Evolutionary conservation across 2,113 vertebrate genomes (phyloP).

Genomic region (Ameiurus melas): DNA sequence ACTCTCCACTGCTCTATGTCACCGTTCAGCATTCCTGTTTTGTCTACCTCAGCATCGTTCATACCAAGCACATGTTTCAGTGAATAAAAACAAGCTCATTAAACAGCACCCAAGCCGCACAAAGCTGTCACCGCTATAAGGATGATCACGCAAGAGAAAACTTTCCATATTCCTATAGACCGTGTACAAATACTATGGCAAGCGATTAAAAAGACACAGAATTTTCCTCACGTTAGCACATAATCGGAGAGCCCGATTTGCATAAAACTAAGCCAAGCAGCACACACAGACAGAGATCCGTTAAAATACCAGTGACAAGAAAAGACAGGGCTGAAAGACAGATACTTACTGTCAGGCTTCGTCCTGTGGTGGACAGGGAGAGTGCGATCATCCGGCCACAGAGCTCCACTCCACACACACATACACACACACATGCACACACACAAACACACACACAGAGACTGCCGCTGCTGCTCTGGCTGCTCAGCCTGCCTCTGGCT

Average conservation of each 20-base stretch:
- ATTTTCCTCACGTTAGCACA: neutral
- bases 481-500: slow-evolving; percentile 53
- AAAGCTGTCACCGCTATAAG: neutral
- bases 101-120: slow-evolving; percentile 45
- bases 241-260: neutral
- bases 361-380: slow-evolving; percentile 69
- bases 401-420: slow-evolving; percentile 55
- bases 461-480: slow-evolving; percentile 56
- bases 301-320: neutral
- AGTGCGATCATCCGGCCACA: slow-evolving; percentile 70
- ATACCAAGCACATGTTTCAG: slow-evolving; percentile 55
- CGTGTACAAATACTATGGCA: neutral
- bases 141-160: neutral
- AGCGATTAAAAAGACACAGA: neutral
- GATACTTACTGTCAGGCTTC: slow-evolving; percentile 72
- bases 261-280: slow-evolving; percentile 15
- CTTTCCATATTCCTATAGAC: neutral
- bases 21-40: slow-evolving; percentile 49
- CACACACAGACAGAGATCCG: slow-evolving; percentile 19
- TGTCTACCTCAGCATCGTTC: slow-evolving; percentile 46
- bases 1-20: neutral
- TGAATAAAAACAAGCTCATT: slow-evolving; percentile 59
- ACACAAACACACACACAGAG: neutral
- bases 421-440: slow-evolving; percentile 37
- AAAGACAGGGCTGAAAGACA: neutral